phyloP scores from a whole-genome alignment of 2,113 vertebrate species.

The Indri indri region DNA sequence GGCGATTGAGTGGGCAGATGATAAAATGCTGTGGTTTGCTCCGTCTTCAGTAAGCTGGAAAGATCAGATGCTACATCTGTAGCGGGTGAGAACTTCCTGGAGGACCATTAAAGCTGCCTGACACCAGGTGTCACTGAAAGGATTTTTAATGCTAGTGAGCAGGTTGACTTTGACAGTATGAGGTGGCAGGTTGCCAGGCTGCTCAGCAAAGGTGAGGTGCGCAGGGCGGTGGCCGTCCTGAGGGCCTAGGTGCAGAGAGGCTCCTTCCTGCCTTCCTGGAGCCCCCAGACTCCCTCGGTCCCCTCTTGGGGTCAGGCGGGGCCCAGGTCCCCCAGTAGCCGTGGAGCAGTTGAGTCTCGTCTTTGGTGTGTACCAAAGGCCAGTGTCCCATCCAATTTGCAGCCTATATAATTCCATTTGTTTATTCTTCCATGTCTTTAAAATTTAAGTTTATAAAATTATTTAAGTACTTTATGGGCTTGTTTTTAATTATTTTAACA shows the following conservation, averaged over 20 bases:
- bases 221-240: not conserved
- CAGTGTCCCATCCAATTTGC: not conserved
- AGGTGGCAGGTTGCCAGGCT: not conserved
- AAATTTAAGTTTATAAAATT: not conserved
- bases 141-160: too few species aligned
- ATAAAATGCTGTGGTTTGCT: not conserved
- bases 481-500: not conserved
- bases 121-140: not conserved
- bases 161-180: not conserved
- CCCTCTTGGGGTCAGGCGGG: not conserved
- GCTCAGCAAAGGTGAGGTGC: not conserved
- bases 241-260: not conserved
- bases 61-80: not conserved
- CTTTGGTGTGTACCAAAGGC: slow-evolving; percentile 40
- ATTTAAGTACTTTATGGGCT: not conserved
- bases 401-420: not conserved
- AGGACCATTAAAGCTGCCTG: too few species aligned
- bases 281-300: not conserved
- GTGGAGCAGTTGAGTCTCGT: not conserved
- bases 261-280: not conserved
- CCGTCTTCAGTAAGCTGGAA: not conserved
- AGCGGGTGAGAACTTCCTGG: not conserved
- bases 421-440: not conserved
- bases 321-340: not conserved
- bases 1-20: not conserved